Evolutionary conservation across 2,888 invertebrate species (phyloP).

Genomic region (Rotaria socialis): DNA sequence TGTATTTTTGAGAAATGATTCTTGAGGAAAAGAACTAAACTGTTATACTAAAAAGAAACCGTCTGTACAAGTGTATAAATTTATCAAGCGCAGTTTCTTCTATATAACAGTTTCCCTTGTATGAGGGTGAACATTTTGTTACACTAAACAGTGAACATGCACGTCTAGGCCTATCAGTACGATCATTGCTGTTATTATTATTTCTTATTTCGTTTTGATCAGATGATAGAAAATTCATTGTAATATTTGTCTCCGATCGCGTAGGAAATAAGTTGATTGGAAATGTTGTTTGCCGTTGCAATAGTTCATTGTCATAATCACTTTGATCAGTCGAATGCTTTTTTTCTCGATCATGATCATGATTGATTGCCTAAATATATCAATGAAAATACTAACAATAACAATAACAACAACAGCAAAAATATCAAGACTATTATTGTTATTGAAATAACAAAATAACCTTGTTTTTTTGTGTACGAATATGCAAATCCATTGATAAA

Average conservation of each 20-base stretch:
- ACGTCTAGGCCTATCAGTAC: not conserved
- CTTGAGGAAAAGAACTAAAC: not conserved
- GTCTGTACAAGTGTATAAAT: not conserved
- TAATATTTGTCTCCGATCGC: not conserved
- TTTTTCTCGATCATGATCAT: not conserved
- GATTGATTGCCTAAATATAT: not conserved
- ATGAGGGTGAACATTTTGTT: not conserved
- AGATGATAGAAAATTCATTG: not conserved
- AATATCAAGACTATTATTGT: not conserved
- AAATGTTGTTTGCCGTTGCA: not conserved
- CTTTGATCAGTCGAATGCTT: not conserved
- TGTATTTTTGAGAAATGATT: not conserved
- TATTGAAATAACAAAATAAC: not conserved
- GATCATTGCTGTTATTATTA: not conserved
- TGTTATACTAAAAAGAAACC: not conserved
- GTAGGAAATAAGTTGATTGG: not conserved
- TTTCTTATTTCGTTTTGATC: not conserved
- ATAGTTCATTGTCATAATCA: not conserved
- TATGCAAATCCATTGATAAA: slow-evolving; percentile 8
- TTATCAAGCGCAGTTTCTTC: not conserved
- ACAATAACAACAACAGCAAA: not conserved
- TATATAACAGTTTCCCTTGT: not conserved
- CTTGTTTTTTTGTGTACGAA: not conserved
- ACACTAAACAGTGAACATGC: not conserved
- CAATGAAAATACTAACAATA: not conserved